A percentile compares a stretch with the other conserved stretches of the same genome.
phyloP scores from a whole-genome alignment of 2,888 invertebrate species.

The Lasioglossum malachurum region DNA sequence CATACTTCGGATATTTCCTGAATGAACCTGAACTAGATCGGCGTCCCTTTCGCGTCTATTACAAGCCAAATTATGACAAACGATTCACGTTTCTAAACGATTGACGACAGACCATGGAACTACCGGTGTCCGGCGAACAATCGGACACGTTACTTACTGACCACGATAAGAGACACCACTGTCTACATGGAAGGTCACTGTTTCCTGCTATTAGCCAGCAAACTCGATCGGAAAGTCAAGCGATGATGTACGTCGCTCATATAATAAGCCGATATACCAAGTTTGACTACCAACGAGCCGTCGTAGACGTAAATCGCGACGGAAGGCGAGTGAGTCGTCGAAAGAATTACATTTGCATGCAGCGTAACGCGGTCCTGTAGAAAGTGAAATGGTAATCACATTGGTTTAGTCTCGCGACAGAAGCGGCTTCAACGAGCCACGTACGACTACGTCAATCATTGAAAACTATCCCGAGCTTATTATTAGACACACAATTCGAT shows the following conservation, averaged over 20 bases:
- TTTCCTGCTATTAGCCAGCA: slow-evolving; percentile 72
- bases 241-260: slow-evolving; percentile 61
- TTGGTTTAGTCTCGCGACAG: slow-evolving; percentile 25
- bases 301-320: slow-evolving; percentile 35
- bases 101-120: neutral
- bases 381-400: slow-evolving; percentile 56
- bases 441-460: slow-evolving; percentile 37
- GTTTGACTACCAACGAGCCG: slow-evolving; percentile 60
- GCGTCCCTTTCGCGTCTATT: neutral
- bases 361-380: slow-evolving; percentile 33
- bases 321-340: neutral
- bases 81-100: neutral
- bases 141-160: slow-evolving; percentile 64
- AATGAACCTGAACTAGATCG: neutral
- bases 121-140: slow-evolving; percentile 29
- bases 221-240: slow-evolving; percentile 67
- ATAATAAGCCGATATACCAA: slow-evolving; percentile 57
- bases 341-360: slow-evolving; percentile 46
- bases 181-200: slow-evolving; percentile 64
- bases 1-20: neutral
- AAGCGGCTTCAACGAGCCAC: slow-evolving; percentile 5
- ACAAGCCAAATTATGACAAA: neutral
- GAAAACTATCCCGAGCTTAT: slow-evolving; percentile 32
- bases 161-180: slow-evolving; percentile 39
- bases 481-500: slow-evolving; percentile 27